Base-by-base conservation (phyloP, 2,888 invertebrate species). In the Parnassius orleans region DNA sequence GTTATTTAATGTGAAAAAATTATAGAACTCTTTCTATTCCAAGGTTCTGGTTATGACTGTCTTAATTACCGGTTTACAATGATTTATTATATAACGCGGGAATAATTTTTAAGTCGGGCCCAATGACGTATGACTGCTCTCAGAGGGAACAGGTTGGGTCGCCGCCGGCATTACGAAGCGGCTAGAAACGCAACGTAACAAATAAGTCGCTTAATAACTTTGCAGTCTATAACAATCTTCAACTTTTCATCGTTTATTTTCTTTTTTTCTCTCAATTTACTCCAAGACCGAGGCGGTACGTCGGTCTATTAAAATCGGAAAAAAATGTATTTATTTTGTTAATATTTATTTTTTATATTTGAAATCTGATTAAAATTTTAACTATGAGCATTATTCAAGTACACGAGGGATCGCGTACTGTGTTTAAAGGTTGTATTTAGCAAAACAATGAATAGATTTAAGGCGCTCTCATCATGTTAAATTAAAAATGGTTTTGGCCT, bases 61-160 rank as follows among this genome's bases (percentile, higher is more conserved):
- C 87, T 90, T 91, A 91, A 91, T 91, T 91, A 90, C 90, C 76
- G 85, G 90, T 84, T 87, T 85, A 88, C 87, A 87, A 90, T 91
- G 90, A 91, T 91, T 91, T 91, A 91, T 90, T 86, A 81, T 86
- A 82, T 86, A 87, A 89, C 84, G 83, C 78, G 74, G 83, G 88
- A 87, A 90, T 88, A 85, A 86, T 88, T 89, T 86, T 87, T 79
- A 78, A 87, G 82, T 78, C 83, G 69, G 47, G 80, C 60, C 80
- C 87, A 84, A 87, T 88, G 90, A 90, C 89, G 89, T 89, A 90
- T 87, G 84, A 83, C 86, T 82, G 78, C 77, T 80, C 82, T 75
- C 74, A 54, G 65, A 69, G 69, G 69, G 79, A 88, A 88, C 90
- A 80, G 87, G 90, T 90, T 83, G 72, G 66, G 68, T 67, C 69